Conservation (phyloP, 2,113 vertebrate genomes). For the Bufo gargarizans region DNA sequence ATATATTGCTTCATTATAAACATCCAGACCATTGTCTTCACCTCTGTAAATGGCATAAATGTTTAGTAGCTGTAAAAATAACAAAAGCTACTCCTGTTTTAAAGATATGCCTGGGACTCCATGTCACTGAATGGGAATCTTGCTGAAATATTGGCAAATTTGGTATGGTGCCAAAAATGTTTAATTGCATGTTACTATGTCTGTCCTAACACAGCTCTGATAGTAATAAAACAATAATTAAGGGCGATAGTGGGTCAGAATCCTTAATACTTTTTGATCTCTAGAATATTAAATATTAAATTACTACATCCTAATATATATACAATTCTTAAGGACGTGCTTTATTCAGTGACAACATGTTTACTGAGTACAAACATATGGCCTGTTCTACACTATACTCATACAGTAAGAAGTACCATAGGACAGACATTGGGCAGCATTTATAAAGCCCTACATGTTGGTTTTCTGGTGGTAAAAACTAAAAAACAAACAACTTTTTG, state of each 20-base stretch:
- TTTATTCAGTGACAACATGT: not conserved
- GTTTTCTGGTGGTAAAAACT: too few species aligned
- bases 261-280: not conserved
- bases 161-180: conserved; percentile 11
- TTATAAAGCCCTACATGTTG: too few species aligned
- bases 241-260: conserved; percentile 15
- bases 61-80: conserved; percentile 35
- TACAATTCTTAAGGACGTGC: not conserved
- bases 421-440: not conserved
- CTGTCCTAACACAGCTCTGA: conserved; percentile 7
- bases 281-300: not conserved
- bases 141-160: conserved; percentile 28
- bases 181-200: conserved; percentile 25
- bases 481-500: too few species aligned
- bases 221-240: conserved; percentile 4
- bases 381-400: not conserved
- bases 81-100: conserved; percentile 35
- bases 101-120: conserved; percentile 22
- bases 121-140: conserved; percentile 14
- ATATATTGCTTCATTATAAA: conserved; percentile 19
- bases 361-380: not conserved
- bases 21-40: conserved; percentile 17
- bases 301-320: not conserved
- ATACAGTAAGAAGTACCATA: not conserved
- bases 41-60: conserved; percentile 32